Conservation (phyloP, 1,140 invertebrate species). For the Trachymyrmex septentrionalis region DNA sequence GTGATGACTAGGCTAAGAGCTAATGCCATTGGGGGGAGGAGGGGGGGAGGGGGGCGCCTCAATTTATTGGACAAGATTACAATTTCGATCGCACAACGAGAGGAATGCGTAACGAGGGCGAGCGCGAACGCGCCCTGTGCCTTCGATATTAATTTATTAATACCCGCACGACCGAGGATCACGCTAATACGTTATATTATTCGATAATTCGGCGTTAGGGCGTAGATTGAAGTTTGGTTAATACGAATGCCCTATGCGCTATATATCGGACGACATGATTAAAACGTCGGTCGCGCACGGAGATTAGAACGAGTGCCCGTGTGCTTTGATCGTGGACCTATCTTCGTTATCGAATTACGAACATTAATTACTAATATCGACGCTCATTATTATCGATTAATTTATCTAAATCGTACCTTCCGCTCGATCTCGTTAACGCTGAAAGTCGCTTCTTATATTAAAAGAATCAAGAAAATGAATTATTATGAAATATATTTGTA, state of each 20-base stretch:
- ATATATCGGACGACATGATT: conserved; percentile 58
- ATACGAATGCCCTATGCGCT: conserved; percentile 56
- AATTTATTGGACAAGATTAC: conserved; percentile 61
- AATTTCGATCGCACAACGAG: conserved; percentile 54
- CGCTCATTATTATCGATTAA: conserved; percentile 51
- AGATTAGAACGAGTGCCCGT: conserved; percentile 62
- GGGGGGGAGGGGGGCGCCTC: not conserved
- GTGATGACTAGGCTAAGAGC: conserved; percentile 19
- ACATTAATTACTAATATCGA: conserved; percentile 41
- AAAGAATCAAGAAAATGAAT: no score
- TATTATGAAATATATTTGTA: no score
- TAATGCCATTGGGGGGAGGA: not conserved
- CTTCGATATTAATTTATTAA: conserved; percentile 65
- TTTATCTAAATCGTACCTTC: conserved; percentile 47
- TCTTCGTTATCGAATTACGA: conserved; percentile 56
- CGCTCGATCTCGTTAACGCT: conserved; percentile 3
- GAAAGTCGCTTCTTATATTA: no score
- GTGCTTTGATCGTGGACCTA: conserved; percentile 56
- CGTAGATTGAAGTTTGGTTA: conserved; percentile 64
- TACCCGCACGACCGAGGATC: conserved; percentile 61
- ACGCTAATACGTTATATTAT: conserved; percentile 65
- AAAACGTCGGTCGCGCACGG: conserved; percentile 58
- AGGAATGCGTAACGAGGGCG: conserved; percentile 60
- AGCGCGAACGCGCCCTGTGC: conserved; percentile 49
- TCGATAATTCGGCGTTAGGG: conserved; percentile 63